Evolutionary conservation across 2,797 vertebrate species (phyloP), one percentile per base, ranked within the genome.

Genomic region (Sebastes iracundus): DNA sequence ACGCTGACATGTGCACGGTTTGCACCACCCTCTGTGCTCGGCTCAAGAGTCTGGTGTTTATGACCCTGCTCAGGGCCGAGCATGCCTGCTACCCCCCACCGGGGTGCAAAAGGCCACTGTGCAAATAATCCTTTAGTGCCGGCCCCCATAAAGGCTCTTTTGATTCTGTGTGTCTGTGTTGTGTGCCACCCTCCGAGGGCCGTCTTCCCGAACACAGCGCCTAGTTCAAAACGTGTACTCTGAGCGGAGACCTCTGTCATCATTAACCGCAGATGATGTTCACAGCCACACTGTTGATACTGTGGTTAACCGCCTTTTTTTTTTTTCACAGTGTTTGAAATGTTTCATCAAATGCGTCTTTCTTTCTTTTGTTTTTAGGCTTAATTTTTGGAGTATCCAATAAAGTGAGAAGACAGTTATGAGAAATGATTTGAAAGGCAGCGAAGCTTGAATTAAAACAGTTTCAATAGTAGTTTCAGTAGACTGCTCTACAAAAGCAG

Each of bases 51-150:
- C 73, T 80, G 80, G 82, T 90, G 90, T 93, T 90, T 86, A 89
- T 83, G 83, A 85, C 75, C 81, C 79, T 25, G 75, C 77, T 85
- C 59, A 61, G 73, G 33, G 80, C 55, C 12, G 33, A 67, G 56
- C 58, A 42, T 68, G 87, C 80, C 75, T 53, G 56, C 82, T 13
- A 23, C 42, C 66, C 42, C 87, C 79, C 79, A 75, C 81, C n/a
- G 25, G 86, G 79, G 87, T 87, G 84, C 87, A 90, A 88, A 89
- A 90, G 85, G 74, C 90, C 90, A 90, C 81, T 87, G 89, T 87
- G 86, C 65, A 93, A 89, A 88, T 88, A 81, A 90, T 88, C 83
- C 84, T 88, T 87, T 80, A 87, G 72, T 72, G 62, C 46, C 64
- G 70, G 77, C 59, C 65, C 65, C 77, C 75, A 87, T 88, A 87